A percentile compares a stretch with the other conserved stretches of the same genome.
These are phyloP conservation scores for Megalops atlanticus DNA, from an alignment of 2,113 vertebrate genomes.

Conservation along the genomic window DNA sequence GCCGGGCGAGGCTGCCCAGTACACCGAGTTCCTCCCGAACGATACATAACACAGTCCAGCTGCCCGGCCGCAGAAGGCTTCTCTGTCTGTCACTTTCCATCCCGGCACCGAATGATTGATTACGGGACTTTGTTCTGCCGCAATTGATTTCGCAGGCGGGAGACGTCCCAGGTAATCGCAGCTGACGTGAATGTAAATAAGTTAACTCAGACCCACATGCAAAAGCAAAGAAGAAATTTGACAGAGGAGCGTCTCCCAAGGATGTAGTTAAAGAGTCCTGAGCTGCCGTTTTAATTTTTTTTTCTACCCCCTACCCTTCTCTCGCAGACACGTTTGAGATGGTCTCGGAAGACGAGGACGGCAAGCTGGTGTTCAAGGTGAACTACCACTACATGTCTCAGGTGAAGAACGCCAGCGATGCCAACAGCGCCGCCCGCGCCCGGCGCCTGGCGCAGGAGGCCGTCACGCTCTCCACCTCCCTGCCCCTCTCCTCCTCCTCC, in stretches of 20 bases:
- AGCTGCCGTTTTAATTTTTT: no score
- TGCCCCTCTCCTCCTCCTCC: constrained; percentile 94
- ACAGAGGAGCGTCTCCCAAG: neutral
- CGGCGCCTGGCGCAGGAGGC: constrained; percentile 95
- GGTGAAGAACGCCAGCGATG: constrained; percentile 96
- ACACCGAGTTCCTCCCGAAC: neutral
- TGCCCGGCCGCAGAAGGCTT: neutral
- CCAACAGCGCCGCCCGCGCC: constrained; percentile 92
- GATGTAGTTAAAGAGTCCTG: neutral
- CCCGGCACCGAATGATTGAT: constrained; percentile 42
- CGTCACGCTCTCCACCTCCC: constrained; percentile 93
- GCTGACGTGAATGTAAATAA: constrained; percentile 49
- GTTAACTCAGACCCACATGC: constrained; percentile 29
- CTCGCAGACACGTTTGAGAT: constrained; percentile 94
- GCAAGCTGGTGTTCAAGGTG: constrained; percentile 96
- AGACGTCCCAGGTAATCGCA: constrained; percentile 46
- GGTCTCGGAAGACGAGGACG: constrained; percentile 96
- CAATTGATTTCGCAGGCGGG: constrained; percentile 45
- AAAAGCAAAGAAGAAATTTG: neutral
- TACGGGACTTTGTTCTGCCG: constrained; percentile 36
- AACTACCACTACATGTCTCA: constrained; percentile 99
- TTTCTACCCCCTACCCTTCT: neutral
- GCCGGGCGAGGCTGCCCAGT: neutral
- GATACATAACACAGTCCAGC: neutral
- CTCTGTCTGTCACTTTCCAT: constrained; percentile 35